These are phyloP conservation scores for Harpagus bidentatus DNA, from an alignment of 2,113 vertebrate species.

Conservation along the genomic window DNA sequence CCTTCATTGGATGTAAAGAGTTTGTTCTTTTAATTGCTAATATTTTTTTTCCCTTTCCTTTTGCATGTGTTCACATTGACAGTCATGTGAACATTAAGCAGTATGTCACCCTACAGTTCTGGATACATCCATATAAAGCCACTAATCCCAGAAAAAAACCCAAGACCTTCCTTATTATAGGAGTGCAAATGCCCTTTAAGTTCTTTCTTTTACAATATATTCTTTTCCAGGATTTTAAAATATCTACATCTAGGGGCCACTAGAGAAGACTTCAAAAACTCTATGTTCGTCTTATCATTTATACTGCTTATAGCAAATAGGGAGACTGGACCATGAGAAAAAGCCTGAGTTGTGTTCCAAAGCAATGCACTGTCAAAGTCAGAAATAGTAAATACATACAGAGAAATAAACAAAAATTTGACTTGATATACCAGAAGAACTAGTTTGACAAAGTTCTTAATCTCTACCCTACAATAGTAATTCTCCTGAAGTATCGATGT, in stretches of 20 bases:
- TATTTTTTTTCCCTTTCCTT: neutral
- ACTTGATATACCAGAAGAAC: neutral
- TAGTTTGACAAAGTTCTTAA: neutral
- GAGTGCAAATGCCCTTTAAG: conserved; percentile 13
- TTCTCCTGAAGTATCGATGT: neutral
- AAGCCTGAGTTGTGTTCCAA: neutral
- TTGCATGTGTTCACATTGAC: neutral
- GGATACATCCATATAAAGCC: neutral
- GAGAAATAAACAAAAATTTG: neutral
- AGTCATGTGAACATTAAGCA: neutral
- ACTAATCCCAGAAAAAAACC: neutral
- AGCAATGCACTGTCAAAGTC: neutral
- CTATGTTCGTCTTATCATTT: conserved; percentile 22
- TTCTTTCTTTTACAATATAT: conserved; percentile 26
- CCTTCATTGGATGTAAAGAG: neutral
- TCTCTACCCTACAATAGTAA: neutral
- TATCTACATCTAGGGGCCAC: neutral
- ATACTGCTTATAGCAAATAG: conserved; percentile 17
- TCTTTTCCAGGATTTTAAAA: neutral
- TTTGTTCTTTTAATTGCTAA: neutral
- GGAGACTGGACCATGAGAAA: neutral
- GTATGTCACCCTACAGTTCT: neutral
- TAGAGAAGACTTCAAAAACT: conserved; percentile 18
- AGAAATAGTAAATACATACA: neutral
- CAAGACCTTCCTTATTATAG: conserved; percentile 9